phyloP scores from a whole-genome alignment of 2,113 vertebrate species.

The Hyaena hyaena region DNA sequence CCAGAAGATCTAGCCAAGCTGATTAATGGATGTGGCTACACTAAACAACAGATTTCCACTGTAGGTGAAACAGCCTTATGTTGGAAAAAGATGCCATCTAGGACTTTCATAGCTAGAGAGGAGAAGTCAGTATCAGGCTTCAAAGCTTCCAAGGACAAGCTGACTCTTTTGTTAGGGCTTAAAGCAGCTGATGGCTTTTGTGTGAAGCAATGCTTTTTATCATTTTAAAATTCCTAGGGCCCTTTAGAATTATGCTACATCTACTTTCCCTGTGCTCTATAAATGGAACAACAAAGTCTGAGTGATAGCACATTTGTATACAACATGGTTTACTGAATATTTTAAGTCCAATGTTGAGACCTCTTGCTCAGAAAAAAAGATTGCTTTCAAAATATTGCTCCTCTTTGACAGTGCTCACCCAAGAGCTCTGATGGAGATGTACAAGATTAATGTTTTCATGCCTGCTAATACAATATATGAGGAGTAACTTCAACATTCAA shows the following conservation, averaged over 20 bases:
- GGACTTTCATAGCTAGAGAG: background rate
- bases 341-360: background rate
- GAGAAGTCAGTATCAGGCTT: background rate
- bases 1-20: background rate
- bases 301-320: background rate
- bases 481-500: background rate
- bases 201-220: background rate
- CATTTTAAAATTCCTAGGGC: background rate
- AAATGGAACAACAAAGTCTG: background rate
- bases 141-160: background rate
- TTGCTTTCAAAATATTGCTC: background rate
- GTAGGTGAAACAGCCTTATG: background rate
- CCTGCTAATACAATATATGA: background rate
- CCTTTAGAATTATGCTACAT: background rate
- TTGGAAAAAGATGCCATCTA: background rate
- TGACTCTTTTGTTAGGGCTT: background rate
- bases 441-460: background rate
- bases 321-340: background rate
- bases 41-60: background rate
- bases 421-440: background rate
- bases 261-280: background rate
- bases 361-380: background rate
- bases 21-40: background rate
- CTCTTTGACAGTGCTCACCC: background rate
- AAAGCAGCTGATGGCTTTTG: background rate